Percentiles rank a stretch among this genome's conserved stretches.
phyloP scores from a whole-genome alignment of 2,888 invertebrate genomes.

The Clanis bilineata region DNA sequence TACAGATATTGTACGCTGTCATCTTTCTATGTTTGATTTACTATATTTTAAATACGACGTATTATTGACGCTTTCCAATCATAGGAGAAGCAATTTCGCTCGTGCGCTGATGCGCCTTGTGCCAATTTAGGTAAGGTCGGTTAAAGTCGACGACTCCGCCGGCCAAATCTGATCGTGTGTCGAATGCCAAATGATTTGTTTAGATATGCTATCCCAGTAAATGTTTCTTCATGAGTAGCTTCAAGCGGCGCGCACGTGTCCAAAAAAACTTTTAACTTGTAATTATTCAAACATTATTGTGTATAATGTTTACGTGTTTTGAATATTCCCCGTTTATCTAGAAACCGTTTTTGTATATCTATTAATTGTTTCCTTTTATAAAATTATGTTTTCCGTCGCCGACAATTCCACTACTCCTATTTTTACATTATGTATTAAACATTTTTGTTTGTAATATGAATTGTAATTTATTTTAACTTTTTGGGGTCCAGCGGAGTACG shows the following conservation, averaged over 20 bases:
- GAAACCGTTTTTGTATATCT: not conserved
- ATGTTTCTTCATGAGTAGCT: slow-evolving; percentile 28
- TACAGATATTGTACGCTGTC: not conserved
- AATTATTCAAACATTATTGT: not conserved
- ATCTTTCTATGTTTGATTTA: not conserved
- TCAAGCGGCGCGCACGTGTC: slow-evolving; percentile 34
- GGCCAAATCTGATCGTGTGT: slow-evolving; percentile 42
- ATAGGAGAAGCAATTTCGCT: slow-evolving; percentile 24
- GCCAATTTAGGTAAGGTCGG: slow-evolving; percentile 45
- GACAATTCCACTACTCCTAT: not conserved
- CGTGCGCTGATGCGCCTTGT: slow-evolving; percentile 40
- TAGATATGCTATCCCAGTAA: slow-evolving; percentile 36
- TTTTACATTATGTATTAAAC: too few species aligned
- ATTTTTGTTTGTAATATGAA: too few species aligned
- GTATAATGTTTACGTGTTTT: not conserved
- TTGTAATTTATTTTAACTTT: too few species aligned
- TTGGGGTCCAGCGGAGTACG: too few species aligned
- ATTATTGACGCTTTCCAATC: slow-evolving; percentile 15
- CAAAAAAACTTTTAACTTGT: slow-evolving; percentile 30
- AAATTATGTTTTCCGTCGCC: not conserved
- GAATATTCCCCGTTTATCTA: not conserved
- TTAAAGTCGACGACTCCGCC: slow-evolving; percentile 27
- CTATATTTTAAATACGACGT: not conserved
- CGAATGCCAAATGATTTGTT: slow-evolving; percentile 41
- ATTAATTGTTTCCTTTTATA: not conserved